A percentile compares a stretch with the other conserved stretches of the same genome.
These are phyloP conservation scores for Lysandra bellargus DNA, from an alignment of 2,888 invertebrate genomes.

Conservation along the genomic window DNA sequence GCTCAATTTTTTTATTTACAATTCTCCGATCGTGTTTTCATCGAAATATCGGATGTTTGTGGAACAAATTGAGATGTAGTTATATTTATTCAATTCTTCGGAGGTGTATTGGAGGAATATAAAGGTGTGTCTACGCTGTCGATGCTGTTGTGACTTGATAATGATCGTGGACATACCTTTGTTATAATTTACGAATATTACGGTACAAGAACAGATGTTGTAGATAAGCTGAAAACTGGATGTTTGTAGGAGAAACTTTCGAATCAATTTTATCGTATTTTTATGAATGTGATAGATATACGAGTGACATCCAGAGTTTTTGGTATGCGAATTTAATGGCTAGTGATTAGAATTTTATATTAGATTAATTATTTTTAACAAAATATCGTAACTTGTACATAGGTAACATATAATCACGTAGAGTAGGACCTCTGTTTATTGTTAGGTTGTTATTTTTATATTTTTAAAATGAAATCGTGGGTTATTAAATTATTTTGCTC, in stretches of 20 bases:
- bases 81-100: slow-evolving; percentile 24
- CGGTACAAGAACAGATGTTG: not conserved
- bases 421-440: slow-evolving; percentile 40
- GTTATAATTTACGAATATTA: not conserved
- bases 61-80: slow-evolving; percentile 1
- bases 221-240: not conserved
- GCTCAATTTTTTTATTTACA: slow-evolving; percentile 42
- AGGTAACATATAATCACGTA: slow-evolving; percentile 51
- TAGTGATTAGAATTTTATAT: slow-evolving; percentile 78
- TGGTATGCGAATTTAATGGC: slow-evolving; percentile 75
- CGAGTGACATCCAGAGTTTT: slow-evolving; percentile 42
- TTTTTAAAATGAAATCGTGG: slow-evolving; percentile 26
- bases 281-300: not conserved
- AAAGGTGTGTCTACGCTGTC: not conserved
- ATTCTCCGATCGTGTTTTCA: not conserved
- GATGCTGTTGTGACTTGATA: not conserved
- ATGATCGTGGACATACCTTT: not conserved
- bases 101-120: not conserved
- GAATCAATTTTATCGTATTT: slow-evolving; percentile 1
- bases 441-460: slow-evolving; percentile 36
- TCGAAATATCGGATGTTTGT: not conserved
- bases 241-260: not conserved
- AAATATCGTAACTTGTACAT: slow-evolving; percentile 63
- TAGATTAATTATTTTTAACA: slow-evolving; percentile 60
- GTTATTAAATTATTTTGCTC: slow-evolving; percentile 30